phyloP scores from a whole-genome alignment of 2,797 vertebrate species.

The Molothrus ater region DNA sequence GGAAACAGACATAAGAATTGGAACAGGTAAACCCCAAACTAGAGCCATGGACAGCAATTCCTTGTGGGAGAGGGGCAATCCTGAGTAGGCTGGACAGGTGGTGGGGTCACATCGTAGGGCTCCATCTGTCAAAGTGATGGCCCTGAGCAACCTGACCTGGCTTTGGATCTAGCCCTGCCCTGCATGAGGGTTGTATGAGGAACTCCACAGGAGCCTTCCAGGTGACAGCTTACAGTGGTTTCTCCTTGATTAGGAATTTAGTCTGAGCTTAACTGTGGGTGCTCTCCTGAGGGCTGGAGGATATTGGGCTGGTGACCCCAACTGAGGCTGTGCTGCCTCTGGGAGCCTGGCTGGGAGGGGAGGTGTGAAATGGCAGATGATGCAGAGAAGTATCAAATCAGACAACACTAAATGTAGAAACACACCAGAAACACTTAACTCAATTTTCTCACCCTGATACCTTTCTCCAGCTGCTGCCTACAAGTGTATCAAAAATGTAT shows the following conservation, averaged over 20 bases:
- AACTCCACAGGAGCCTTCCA: background rate
- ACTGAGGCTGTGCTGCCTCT: background rate
- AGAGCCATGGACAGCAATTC: background rate
- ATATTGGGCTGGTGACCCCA: background rate
- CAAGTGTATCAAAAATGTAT: background rate
- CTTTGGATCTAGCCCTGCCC: background rate
- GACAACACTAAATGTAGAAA: background rate
- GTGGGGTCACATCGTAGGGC: background rate
- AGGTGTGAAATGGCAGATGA: background rate
- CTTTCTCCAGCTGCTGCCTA: background rate
- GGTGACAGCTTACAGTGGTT: background rate
- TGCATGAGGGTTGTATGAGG: background rate
- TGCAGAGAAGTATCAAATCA: background rate
- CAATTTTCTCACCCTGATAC: background rate
- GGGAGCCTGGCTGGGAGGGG: background rate
- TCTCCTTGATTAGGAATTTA: background rate
- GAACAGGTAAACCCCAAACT: background rate
- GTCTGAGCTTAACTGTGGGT: background rate
- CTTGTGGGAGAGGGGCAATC: background rate
- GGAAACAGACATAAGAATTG: rapidly evolving
- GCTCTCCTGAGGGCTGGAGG: background rate
- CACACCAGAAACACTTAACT: background rate
- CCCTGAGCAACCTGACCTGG: background rate
- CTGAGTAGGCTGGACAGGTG: background rate
- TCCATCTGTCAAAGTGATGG: background rate